Base-by-base conservation (phyloP, 2,113 vertebrate species). In the Alosa alosa region DNA sequence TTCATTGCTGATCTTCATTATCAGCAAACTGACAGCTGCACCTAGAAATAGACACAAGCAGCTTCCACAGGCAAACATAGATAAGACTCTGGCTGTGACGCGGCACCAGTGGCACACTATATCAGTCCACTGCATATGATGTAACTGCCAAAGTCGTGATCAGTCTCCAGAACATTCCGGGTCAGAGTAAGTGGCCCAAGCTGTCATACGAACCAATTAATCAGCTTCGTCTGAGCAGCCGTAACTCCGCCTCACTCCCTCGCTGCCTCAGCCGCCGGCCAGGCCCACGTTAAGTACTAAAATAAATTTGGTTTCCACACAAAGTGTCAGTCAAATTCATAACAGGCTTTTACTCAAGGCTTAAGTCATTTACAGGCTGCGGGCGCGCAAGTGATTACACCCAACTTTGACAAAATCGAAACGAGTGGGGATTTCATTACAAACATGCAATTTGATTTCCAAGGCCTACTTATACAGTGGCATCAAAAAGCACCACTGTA, bases 291-390 rank as follows among this genome's bases (percentile, higher is more conserved):
- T 78, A 78, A 78, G 36, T 36, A 17, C 72, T 78, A 78, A 78
- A 78, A 78, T 78, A 78, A 78, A 78, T 78, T 78, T 78, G 72
- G 9, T 78, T 78, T 78, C 11, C 72, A 36, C 64, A 72, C 72
- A 36, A 78, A 31, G 15, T 78, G 72, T 78, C 72, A 78, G 17
- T 78, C 72, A 78, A 78, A 78, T 41, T 78, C 41, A 78, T 78
- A 78, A 78, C 72, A 11, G 5, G 36, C 36, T 39, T 52, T 78
- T 78, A 39, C 72, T 13, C 72, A 39, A 18, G 25, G 13, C 72
- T 78, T 36, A 36, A 72, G 64, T 36, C 64, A 36, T 72, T 72
- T 36, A 8, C 64, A 72, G 7, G 8, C n/a, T 41, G 31, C 39
- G 72, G 72, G 11, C 0, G 4, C 11, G 31, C 36, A 36, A 36